Base-by-base conservation (phyloP, 2,888 invertebrate species). In the Papilio elwesi region DNA sequence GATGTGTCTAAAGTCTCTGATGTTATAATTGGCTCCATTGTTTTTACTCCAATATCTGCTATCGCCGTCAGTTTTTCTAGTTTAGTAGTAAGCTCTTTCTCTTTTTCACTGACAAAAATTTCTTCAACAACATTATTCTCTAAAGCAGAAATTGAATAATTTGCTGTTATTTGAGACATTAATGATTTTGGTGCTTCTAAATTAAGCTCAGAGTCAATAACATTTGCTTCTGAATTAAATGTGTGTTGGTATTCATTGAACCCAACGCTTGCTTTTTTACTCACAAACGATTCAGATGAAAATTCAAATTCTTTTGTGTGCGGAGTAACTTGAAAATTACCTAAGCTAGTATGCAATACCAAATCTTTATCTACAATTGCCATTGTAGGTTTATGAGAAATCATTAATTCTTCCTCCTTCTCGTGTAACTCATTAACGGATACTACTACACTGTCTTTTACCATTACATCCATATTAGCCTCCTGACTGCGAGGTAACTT, bases 21-120 rank as follows among this genome's bases (percentile, higher is more conserved):
- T 11, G 96, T 94, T 57, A 94, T 90, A 0, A 97, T 83, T 51
- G 95, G 89, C 83, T 96, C 95, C 77, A 94, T 92, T 43, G 95
- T 89, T 75, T 94, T 94, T 10, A 97, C 78, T 36, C 91, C 94
- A 52, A 94, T 82, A 81, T 95, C 95, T n/a, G 96, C 96, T 63
- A 88, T 85, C 36, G 90, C 94, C 71, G 85, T 82, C 15, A 90
- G 87, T 74, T 95, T 95, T 69, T 94, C 92, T 65, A 92, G 91
- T 71, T 91, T 92, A 15, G 93, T 82, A 13, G 87, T 79, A 43
- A 96, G 94, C 63, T 94, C 89, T 63, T 92, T 93, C 91, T 96
- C 96, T 57, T 95, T 94, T 89, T 97, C 97, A 87, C 96, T 96
- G 10, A 95, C 82, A n/a, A 95, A 83, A 0, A 95, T 92, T 85